Evolutionary conservation across 2,888 invertebrate species (phyloP), one percentile per base, ranked within the genome.

Genomic region (Macrosoma leucophasiata): DNA sequence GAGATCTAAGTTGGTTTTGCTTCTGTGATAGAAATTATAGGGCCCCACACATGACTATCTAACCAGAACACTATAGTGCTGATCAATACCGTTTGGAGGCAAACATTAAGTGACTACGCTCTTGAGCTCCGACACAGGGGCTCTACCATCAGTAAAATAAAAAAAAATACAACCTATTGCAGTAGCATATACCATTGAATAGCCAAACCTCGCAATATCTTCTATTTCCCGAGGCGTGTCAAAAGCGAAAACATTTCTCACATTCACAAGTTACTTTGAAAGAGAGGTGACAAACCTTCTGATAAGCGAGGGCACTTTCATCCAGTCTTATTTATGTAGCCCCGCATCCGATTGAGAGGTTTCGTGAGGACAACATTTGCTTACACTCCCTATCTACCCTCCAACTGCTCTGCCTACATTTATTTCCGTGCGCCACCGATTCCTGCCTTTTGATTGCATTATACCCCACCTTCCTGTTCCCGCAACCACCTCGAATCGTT

Each of bases 251-350:
- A 6, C 20, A 20, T 20, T 21, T 27, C 22, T 9, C 19, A 19
- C 29, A 18, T 32, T 22, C 15, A 29, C 31, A 34, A 29, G 31
- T 21, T 25, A 27, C 27, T 23, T 31, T 31, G 17, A 62, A 64
- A 67, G 62, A 62, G 60, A 55, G 56, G 55, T 56, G 62, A 61
- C 60, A 58, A 60, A 50, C 47, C 56, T 48, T 48, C 30, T n/a
- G n/a, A 15, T 15, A 62, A 78, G 77, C 78, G 78, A 75, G 71
- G 55, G 49, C 58, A 67, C 70, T 70, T 69, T 70, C 71, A 77
- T 72, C 68, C 71, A 68, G 62, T 62, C 69, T 77, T 82, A 79
- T 82, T 81, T 84, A 82, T 81, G 81, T 77, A 75, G 71, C 74
- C 49, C 60, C 48, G 64, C 76, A 62, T 79, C 78, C 82, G 76